These are phyloP conservation scores for Leptogaster cylindrica DNA, from an alignment of 2,888 invertebrate genomes.

Conservation along the genomic window DNA sequence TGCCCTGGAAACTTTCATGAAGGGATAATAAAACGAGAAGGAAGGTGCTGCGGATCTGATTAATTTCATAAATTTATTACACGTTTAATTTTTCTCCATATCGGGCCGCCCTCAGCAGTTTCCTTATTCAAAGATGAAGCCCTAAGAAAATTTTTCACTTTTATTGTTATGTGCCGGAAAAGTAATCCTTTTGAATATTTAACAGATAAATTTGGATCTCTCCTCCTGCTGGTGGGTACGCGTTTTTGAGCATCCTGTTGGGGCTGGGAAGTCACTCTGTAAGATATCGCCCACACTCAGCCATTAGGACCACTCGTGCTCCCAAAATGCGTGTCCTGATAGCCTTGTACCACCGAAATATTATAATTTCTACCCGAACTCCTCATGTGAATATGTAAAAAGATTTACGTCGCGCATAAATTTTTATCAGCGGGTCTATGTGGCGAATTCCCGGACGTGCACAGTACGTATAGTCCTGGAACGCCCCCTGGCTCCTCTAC, in stretches of 20 bases:
- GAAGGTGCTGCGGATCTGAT: constrained; percentile 41
- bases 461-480: neutral
- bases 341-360: constrained; percentile 21
- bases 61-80: constrained; percentile 48
- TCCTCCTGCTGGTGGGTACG: neutral
- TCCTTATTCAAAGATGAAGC: constrained; percentile 32
- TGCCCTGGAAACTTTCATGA: neutral
- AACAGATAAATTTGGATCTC: constrained; percentile 44
- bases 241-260: constrained; percentile 4
- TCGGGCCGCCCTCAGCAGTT: constrained; percentile 9
- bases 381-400: constrained; percentile 29
- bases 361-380: constrained; percentile 28
- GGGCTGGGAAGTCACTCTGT: neutral
- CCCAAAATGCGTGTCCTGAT: constrained; percentile 1
- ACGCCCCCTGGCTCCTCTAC: constrained; percentile 10
- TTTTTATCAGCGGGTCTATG: constrained; percentile 23
- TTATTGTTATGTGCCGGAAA: constrained; percentile 46
- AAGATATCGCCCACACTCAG: neutral
- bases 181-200: constrained; percentile 49
- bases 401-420: constrained; percentile 29
- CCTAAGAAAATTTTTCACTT: constrained; percentile 47
- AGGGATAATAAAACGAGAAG: constrained; percentile 5
- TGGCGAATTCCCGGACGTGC: neutral
- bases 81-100: constrained; percentile 44
- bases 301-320: constrained; percentile 8